Base-by-base conservation (phyloP, 2,888 invertebrate species). In the Drosophila infuscata region DNA sequence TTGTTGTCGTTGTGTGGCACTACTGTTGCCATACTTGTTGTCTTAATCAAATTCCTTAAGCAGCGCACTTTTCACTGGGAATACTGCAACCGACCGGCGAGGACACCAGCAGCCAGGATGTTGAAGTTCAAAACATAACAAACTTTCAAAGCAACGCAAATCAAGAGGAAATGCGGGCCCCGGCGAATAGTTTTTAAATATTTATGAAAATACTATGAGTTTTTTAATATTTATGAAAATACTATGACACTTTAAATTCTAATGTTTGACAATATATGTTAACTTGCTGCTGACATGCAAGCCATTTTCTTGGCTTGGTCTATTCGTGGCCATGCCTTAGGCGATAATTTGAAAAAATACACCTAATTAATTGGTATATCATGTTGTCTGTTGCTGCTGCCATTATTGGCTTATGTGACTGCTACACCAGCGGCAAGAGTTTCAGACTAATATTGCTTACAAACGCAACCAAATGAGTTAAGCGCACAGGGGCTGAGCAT, bases 51-150 rank as follows among this genome's bases (percentile, higher is more conserved):
- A 86, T 84, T 86, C 79, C 80, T 84, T 86, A 82, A 79, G 81
- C 87, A 91, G 78, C 76, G 79, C 79, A 86, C 81, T 90, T 78
- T 89, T 81, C 81, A 61, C 76, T 75, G 89, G 88, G 84, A 87
- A 74, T 71, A 56, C 88, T 74, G 73, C 64, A 72, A 81, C 81
- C 81, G 73, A 70, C 76, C 76, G 70, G 75, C 70, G 68, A 62
- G 64, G 70, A 59, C 63, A 76, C 57, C 61, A 69, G 43, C 58
- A 74, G 46, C 25, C 83, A 89, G 86, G 81, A 84, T 81, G 81
- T 87, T 79, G 74, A 84, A 89, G 89, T 88, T 90, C 78, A 89
- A 85, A 87, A 87, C 86, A 90, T 76, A 89, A 91, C 89, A 90
- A 90, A 90, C 85, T 91, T 89, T 72, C 70, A 76, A 76, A 76